phyloP scores from a whole-genome alignment of 2,888 invertebrate species.

The Lathronympha strigana region DNA sequence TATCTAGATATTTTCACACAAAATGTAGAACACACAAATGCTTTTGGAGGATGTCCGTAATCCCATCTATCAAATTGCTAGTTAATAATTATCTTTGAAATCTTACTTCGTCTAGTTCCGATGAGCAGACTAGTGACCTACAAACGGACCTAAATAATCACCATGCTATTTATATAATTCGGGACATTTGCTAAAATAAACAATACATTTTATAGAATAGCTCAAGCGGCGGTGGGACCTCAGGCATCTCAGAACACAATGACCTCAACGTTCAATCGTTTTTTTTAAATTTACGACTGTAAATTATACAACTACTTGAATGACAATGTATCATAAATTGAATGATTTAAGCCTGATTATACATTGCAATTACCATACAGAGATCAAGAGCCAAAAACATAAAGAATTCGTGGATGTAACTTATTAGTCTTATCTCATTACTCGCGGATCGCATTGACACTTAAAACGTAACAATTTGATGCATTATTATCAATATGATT shows the following conservation, averaged over 20 bases:
- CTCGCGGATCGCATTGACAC: too few relatives aligned
- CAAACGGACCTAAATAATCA: constrained; percentile 27
- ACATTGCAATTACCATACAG: too few relatives aligned
- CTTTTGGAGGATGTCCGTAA: neutral
- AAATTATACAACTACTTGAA: neutral
- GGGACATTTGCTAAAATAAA: constrained; percentile 28
- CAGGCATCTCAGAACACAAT: neutral
- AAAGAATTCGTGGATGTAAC: too few relatives aligned
- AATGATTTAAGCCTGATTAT: too few relatives aligned
- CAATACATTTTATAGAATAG: constrained; percentile 14
- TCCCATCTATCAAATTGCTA: neutral
- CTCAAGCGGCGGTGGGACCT: constrained; percentile 6
- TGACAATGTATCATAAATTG: too few relatives aligned
- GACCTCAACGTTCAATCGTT: neutral
- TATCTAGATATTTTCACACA: too few relatives aligned
- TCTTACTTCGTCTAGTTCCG: constrained; percentile 9
- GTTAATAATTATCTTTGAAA: constrained; percentile 16
- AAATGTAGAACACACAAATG: neutral
- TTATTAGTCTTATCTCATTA: too few relatives aligned
- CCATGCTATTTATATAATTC: constrained; percentile 26
- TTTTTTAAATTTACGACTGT: neutral
- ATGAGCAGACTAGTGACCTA: constrained; percentile 31
- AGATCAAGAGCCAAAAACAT: too few relatives aligned
- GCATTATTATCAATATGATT: too few relatives aligned
- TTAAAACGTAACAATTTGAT: too few relatives aligned